These are phyloP conservation scores for Emmelina monodactyla DNA, from an alignment of 2,888 invertebrate species.

Conservation along the genomic window DNA sequence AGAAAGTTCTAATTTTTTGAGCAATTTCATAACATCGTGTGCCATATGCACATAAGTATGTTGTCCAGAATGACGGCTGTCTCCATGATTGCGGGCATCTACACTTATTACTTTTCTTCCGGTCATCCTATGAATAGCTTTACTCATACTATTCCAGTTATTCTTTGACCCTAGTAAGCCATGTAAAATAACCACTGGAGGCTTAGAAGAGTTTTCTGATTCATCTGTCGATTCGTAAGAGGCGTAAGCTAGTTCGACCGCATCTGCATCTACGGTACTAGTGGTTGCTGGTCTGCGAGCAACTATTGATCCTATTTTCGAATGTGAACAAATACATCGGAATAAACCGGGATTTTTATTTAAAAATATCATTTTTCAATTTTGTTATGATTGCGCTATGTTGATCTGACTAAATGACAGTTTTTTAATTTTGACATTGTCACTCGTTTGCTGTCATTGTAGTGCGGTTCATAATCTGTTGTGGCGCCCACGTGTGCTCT, in stretches of 20 bases:
- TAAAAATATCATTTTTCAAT: slow-evolving; percentile 21
- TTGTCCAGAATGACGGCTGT: slow-evolving; percentile 80
- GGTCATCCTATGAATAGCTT: slow-evolving; percentile 73
- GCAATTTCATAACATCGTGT: slow-evolving; percentile 61
- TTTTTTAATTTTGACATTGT: slow-evolving; percentile 3
- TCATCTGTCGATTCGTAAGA: slow-evolving; percentile 67
- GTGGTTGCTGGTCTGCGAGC: too few species aligned
- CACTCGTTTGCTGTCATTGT: too few species aligned
- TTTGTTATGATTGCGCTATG: too few species aligned
- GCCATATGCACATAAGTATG: slow-evolving; percentile 83
- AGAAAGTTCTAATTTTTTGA: slow-evolving; percentile 69
- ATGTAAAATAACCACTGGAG: slow-evolving; percentile 86
- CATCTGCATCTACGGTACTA: slow-evolving; percentile 33
- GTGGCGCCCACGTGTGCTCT: too few species aligned
- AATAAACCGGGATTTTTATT: slow-evolving; percentile 5
- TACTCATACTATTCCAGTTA: slow-evolving; percentile 91
- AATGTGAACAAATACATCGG: slow-evolving; percentile 32
- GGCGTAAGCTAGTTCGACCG: slow-evolving; percentile 73
- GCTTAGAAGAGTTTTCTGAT: slow-evolving; percentile 25
- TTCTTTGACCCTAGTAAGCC: slow-evolving; percentile 92
- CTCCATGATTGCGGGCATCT: slow-evolving; percentile 95
- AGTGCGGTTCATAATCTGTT: too few species aligned
- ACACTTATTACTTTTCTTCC: slow-evolving; percentile 80
- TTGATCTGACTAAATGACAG: too few species aligned
- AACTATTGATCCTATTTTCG: slow-evolving; percentile 24